Base-by-base conservation (phyloP, 2,888 invertebrate genomes). In the Troides aeacus region DNA sequence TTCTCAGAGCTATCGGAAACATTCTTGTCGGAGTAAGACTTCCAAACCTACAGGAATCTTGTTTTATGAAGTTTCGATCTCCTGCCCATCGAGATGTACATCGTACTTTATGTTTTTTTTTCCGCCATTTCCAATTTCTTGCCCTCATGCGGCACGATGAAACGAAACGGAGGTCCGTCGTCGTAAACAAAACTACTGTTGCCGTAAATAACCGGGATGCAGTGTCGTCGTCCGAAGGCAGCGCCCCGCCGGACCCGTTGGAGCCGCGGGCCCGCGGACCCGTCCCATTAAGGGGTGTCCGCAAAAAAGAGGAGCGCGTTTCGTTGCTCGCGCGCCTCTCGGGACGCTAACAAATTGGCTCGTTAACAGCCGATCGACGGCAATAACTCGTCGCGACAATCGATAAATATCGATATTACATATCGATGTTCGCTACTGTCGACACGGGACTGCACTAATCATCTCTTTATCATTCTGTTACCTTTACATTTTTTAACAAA, bases 311-410 rank as follows among this genome's bases (percentile, higher is more conserved):
- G 59, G 39, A 66, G 56, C 66, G 63, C 63, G 60, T 69, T 69
- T 64, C 64, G 64, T 63, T 53, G 65, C 70, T 18, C 50, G 58
- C 70, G 66, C 39, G 63, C 71, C 79, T 83, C 84, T 86, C 70
- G 66, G 53, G 63, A 72, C 79, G 84, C 84, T 86, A 87, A 89
- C 89, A 89, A 89, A 89, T 89, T 89, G 86, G 83, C 84, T 86
- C 83, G 86, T 88, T 90, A 90, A 89, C 89, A 83, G 76, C 74
- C 79, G 81, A 89, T 89, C 89, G 80, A 77, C 76, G 81, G 84
- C 85, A 83, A 87, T 90, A 90, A 89, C 85, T 88, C 83, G 84
- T 79, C 74, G 81, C 80, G 82, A 83, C 83, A 84, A 79, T 83
- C 85, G 85, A 86, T 87, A 88, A 88, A 86, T 86, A 87, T 86